phyloP scores from a whole-genome alignment of 2,113 vertebrate genomes.

The Pyrgilauda ruficollis region DNA sequence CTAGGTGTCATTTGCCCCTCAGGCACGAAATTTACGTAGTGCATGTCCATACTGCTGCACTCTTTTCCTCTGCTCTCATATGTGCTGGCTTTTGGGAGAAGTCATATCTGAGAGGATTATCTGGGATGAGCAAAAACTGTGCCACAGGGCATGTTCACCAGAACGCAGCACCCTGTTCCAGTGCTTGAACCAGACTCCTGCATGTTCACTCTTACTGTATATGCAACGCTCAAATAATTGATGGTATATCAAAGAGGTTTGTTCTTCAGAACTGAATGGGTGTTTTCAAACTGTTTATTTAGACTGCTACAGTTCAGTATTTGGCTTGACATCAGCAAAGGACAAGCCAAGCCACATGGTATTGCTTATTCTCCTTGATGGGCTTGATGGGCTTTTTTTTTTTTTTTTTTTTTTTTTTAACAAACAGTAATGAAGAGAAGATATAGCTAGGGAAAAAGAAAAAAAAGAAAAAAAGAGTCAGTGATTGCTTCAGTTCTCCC shows the following conservation, averaged over 20 bases:
- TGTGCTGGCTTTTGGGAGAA: not conserved
- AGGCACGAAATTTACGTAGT: not conserved
- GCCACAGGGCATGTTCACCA: not conserved
- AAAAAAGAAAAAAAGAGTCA: rapidly evolving
- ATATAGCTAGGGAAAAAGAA: not conserved
- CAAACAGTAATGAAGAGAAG: not conserved
- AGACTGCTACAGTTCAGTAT: not conserved
- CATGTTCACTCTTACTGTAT: not conserved
- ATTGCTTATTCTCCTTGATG: not conserved
- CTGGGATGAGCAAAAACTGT: not conserved
- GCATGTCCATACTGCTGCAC: rapidly evolving
- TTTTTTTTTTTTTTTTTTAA: not conserved
- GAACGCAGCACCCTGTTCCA: too few relatives aligned
- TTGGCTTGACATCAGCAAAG: not conserved
- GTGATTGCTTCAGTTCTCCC: not conserved
- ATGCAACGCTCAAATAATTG: not conserved
- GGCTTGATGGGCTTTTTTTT: too few relatives aligned
- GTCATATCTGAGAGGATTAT: not conserved
- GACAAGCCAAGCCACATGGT: not conserved
- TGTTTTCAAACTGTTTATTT: not conserved
- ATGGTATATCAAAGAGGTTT: not conserved
- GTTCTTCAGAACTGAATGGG: not conserved
- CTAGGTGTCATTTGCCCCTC: not conserved
- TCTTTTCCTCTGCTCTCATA: not conserved
- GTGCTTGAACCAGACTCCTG: not conserved